These are phyloP conservation scores for Labrus mixtus DNA, from an alignment of 2,113 vertebrate species.

Conservation along the genomic window DNA sequence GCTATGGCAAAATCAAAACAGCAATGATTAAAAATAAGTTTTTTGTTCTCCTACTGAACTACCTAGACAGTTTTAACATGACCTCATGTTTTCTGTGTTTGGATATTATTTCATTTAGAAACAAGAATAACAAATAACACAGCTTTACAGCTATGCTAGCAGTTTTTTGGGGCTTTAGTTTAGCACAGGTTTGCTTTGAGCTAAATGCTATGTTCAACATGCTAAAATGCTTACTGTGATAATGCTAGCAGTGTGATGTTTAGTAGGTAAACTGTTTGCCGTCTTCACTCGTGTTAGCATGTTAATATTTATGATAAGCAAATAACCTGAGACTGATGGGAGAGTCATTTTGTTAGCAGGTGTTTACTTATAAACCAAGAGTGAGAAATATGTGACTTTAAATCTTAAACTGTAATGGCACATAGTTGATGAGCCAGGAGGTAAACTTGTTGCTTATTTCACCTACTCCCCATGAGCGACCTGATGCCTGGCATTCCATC, in stretches of 20 bases:
- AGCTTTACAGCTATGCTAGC: not conserved
- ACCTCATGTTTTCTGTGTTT: not conserved
- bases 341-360: not conserved
- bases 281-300: not conserved
- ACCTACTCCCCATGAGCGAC: no score
- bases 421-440: no score
- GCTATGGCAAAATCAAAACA: not conserved
- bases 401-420: no score
- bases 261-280: not conserved
- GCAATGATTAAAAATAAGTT: not conserved
- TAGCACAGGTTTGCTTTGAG: not conserved
- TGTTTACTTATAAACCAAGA: not conserved
- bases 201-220: not conserved
- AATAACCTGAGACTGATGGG: no score
- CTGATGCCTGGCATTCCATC: not conserved
- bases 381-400: not conserved
- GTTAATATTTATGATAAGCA: not conserved
- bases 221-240: not conserved
- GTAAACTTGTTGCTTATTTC: no score
- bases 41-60: not conserved
- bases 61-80: constrained; percentile 1
- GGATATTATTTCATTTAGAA: no score
- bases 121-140: no score
- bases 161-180: not conserved
- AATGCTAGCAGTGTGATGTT: no score